Evolutionary conservation across 2,888 invertebrate genomes (phyloP), one percentile per base, ranked within the genome.

Genomic region (Hoplodrina ambigua): DNA sequence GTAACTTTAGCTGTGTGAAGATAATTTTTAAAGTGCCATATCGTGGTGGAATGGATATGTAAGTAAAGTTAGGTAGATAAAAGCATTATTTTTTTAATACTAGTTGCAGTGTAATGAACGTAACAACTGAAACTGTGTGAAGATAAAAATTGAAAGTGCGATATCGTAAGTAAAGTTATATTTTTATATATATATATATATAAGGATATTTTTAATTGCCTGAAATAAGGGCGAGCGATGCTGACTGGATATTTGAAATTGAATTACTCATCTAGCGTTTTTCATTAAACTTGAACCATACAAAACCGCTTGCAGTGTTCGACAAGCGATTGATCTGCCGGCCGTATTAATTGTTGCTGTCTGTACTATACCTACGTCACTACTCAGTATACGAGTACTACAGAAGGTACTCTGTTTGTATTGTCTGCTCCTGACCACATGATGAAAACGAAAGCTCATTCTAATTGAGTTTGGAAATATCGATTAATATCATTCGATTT

Each of bases 311-410:
- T 90, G 92, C 92, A 91, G 82, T 85, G 92, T 94, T 94, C 94
- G 94, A 95, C 94, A 94, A 94, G 90, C 94, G 94, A 95, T 94
- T 94, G 95, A 95, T 94, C 93, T 93, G 92, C 93, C 91, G 87
- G 90, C 91, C 88, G 93, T 93, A 94, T 95, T 95, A 94, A 95
- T 94, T 94, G 93, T 89, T 93, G 91, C 90, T 91, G 91, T 92
- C 92, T 89, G 90, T 88, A 92, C 88, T 89, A 88, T 86, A 84
- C 84, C 81, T 80, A 78, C 71, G 41, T 55, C 25, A 57, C 72
- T 76, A 75, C 50, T 57, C 53, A 67, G 49, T 64, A n/a, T 41
- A 69, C 44, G 57, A 70, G 70, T 72, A 67, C 44, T 53, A 53
- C 46, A 58, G 20, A 11, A 74, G 57, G 64, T 67, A 61, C 57